Percentiles rank a stretch among this genome's conserved stretches.
These are phyloP conservation scores for Brienomyrus longianalis DNA, from an alignment of 2,113 vertebrate species.

Conservation along the genomic window DNA sequence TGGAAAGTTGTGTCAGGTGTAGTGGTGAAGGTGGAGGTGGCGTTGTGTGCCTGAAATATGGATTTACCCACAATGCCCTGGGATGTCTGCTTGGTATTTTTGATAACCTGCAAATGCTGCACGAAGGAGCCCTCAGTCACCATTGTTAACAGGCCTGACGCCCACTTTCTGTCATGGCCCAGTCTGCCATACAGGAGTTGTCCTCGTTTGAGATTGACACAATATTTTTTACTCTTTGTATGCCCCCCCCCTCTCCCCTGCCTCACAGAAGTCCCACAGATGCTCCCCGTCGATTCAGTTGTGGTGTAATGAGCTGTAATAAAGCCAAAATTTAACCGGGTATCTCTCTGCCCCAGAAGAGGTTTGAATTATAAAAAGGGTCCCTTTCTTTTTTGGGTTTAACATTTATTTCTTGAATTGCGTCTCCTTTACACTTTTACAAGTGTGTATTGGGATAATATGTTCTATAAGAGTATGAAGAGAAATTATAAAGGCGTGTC, in stretches of 20 bases:
- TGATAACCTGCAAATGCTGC: background rate
- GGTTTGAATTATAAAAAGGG: background rate
- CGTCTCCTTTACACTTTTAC: background rate
- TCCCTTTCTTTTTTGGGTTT: background rate
- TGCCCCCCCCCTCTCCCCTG: background rate
- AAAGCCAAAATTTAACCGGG: background rate
- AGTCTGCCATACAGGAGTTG: background rate
- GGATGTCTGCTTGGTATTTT: background rate
- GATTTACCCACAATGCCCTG: background rate
- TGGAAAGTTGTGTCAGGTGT: background rate
- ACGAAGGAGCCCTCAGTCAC: background rate
- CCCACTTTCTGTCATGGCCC: background rate
- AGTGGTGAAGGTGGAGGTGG: background rate
- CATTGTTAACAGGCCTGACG: background rate
- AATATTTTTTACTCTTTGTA: background rate
- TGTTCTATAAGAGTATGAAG: background rate
- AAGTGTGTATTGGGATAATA: background rate
- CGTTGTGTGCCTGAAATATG: background rate
- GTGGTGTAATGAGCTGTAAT: background rate
- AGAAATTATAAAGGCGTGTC: background rate
- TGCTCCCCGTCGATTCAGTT: background rate
- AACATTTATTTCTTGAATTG: background rate
- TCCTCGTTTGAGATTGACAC: background rate
- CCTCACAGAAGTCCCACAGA: background rate
- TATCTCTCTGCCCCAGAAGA: background rate